Conservation (phyloP, 2,797 vertebrate species). For the Phalanger gymnotis region DNA sequence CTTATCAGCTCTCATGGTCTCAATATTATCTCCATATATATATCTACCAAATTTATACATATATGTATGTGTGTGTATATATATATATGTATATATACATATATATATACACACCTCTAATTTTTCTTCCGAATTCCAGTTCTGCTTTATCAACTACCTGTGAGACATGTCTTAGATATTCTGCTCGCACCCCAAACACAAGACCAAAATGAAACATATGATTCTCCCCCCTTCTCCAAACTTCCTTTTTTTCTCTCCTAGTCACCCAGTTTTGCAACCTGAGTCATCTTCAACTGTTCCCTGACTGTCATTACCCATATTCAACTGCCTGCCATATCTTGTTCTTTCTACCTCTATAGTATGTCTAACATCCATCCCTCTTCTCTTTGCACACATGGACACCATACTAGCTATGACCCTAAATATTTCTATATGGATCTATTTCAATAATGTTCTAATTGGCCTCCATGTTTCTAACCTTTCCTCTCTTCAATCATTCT, state of each 20-base stretch:
- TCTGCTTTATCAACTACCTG: neutral
- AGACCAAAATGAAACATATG: neutral
- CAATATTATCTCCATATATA: neutral
- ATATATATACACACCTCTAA: neutral
- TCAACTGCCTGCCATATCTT: neutral
- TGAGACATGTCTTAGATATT: neutral
- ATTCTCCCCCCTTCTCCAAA: neutral
- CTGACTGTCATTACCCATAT: neutral
- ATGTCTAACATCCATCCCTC: neutral
- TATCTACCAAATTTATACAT: neutral
- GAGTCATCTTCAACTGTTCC: neutral
- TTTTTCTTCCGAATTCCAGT: neutral
- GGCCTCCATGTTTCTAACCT: neutral
- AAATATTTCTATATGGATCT: neutral
- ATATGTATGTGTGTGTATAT: too few relatives aligned
- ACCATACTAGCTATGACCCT: neutral
- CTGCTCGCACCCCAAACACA: neutral
- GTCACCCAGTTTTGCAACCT: neutral
- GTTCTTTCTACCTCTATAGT: neutral
- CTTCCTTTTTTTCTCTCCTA: neutral
- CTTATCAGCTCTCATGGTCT: neutral
- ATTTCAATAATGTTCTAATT: neutral
- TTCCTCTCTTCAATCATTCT: neutral
- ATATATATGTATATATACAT: too few relatives aligned
- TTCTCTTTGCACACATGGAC: neutral